Base-by-base conservation (phyloP, 2,113 vertebrate genomes). In the Tauraco erythrolophus region DNA sequence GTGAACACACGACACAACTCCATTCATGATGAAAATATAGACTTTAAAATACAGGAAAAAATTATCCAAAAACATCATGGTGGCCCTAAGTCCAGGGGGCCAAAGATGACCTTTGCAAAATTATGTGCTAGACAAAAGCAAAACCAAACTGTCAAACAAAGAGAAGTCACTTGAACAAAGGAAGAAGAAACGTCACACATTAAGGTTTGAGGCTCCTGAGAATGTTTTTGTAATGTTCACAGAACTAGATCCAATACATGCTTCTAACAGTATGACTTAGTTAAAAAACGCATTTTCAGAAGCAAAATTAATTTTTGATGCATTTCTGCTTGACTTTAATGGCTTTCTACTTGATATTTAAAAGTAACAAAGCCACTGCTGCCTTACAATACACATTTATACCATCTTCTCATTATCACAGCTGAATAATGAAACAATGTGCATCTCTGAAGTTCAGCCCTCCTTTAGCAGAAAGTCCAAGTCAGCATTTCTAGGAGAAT, bases 401-500 rank as follows among this genome's bases (percentile, higher is more conserved):
- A 82, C 23, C 25, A 27, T 7, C 19, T 58, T 54, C 33, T 93
- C 33, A 80, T 66, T 84, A 80, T 78, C 39, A 77, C 92, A 95
- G 72, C 62, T 54, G 60, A 92, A 87, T 92, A 51, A 54, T 82
- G 64, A 72, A 92, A 82, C 43, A 96, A 95, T 80, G 80, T 93
- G 61, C 27, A 61, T 54, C 33, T 43, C 77, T 87, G 24, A 93
- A 83, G 57, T 79, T 92, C 84, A 62, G 70, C 46, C 30, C 37
- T 89, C 70, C 31, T 48, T 95, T 62, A 69, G 48, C 53, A 93
- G 79, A 94, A 98, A 95, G 79, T 72, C 88, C 54, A 93, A 97
- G 89, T 97, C 97, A 98, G 97, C 98, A 93, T 96, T 98, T 97
- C 88, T 90, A 94, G 72, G 41, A 97, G 90, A 98, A 95, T 97